Conservation (phyloP, 2,797 vertebrate genomes). For the Lacerta bilineata region DNA sequence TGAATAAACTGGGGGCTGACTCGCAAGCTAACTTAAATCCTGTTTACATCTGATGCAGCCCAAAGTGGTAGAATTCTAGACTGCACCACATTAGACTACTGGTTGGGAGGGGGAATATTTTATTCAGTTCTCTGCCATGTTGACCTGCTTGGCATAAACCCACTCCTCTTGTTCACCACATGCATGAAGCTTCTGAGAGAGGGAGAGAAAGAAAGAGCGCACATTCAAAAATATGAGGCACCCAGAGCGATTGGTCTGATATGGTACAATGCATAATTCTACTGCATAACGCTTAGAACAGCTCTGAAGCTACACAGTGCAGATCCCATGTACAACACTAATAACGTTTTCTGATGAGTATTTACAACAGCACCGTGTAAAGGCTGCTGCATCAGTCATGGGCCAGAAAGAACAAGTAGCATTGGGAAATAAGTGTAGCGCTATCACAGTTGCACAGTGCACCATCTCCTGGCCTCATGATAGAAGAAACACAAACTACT, state of each 20-base stretch:
- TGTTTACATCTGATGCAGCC: not conserved
- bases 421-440: not conserved
- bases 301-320: not conserved
- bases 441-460: not conserved
- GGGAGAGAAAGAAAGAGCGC: no score
- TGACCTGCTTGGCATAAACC: not conserved
- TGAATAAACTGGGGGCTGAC: no score
- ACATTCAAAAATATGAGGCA: not conserved
- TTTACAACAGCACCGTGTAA: not conserved
- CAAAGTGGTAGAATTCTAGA: not conserved
- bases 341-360: not conserved
- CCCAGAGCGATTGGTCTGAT: not conserved
- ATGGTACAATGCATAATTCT: not conserved
- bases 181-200: not conserved
- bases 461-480: not conserved
- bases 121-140: not conserved
- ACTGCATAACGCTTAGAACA: not conserved
- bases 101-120: not conserved
- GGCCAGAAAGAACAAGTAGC: not conserved
- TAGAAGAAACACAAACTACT: no score
- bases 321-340: not conserved
- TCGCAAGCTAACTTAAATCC: not conserved
- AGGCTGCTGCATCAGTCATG: not conserved
- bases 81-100: not conserved
- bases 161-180: not conserved